Evolutionary conservation across 2,888 invertebrate species (phyloP).

Genomic region (Drosophila hamatofila): DNA sequence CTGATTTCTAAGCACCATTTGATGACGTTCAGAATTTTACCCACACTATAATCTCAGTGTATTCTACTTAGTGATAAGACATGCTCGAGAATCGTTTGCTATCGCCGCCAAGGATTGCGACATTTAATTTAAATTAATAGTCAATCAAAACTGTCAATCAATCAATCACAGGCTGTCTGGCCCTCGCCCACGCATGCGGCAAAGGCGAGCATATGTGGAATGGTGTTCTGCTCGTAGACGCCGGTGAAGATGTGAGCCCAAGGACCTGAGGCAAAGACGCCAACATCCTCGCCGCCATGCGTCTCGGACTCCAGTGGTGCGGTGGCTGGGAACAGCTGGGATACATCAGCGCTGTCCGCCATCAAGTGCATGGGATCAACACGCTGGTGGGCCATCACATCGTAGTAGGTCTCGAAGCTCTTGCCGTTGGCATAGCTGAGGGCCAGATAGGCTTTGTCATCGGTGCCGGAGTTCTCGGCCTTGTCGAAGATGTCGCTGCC

Average conservation of each 20-base stretch:
- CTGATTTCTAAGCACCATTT: neutral
- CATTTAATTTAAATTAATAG: constrained; percentile 46
- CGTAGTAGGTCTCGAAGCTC: constrained; percentile 86
- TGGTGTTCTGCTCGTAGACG: constrained; percentile 91
- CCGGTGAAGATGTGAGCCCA: constrained; percentile 93
- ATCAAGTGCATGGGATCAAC: constrained; percentile 66
- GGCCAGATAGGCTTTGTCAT: constrained; percentile 88
- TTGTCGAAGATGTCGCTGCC: constrained; percentile 80
- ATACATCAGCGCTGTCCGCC: constrained; percentile 26
- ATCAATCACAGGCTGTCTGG: constrained; percentile 82
- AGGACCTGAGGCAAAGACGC: constrained; percentile 91
- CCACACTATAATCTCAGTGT: constrained; percentile 34
- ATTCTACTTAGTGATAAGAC: constrained; percentile 48
- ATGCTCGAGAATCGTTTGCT: constrained; percentile 47
- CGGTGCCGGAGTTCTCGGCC: constrained; percentile 82
- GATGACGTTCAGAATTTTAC: neutral
- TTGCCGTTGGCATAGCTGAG: constrained; percentile 92
- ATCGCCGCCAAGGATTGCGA: constrained; percentile 13
- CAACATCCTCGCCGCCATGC: constrained; percentile 93
- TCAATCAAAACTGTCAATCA: constrained; percentile 29
- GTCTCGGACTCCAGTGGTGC: constrained; percentile 87
- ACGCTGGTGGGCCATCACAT: constrained; percentile 70
- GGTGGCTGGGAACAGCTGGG: constrained; percentile 87
- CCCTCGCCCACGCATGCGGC: constrained; percentile 90
- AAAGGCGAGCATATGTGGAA: constrained; percentile 91